Percentiles rank a stretch among this genome's conserved stretches.
Evolutionary conservation across 2,888 invertebrate genomes (phyloP).

Genomic region (Zygothrica quintamaculata): DNA sequence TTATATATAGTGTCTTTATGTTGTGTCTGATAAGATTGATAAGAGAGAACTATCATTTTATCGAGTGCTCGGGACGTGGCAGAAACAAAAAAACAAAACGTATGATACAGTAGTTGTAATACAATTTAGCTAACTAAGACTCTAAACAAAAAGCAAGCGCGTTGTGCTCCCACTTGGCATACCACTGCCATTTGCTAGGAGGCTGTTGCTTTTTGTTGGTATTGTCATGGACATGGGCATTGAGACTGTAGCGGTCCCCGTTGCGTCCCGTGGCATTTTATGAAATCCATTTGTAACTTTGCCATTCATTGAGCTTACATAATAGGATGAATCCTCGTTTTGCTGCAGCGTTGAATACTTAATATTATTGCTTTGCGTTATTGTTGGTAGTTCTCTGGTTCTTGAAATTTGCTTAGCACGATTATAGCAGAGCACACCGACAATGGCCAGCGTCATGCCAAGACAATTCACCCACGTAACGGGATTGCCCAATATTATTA

Average conservation of each 20-base stretch:
- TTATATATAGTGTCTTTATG: too few relatives aligned
- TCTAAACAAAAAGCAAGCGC: conserved; percentile 83
- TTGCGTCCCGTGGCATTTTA: conserved; percentile 40
- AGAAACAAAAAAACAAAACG: conserved; percentile 1
- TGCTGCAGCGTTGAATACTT: conserved; percentile 81
- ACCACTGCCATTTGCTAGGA: conserved; percentile 79
- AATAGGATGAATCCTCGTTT: conserved; percentile 76
- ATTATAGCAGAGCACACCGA: conserved; percentile 96
- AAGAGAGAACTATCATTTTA: not conserved
- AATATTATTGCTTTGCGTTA: conserved; percentile 83
- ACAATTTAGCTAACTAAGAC: conserved; percentile 63
- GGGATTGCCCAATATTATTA: conserved; percentile 95
- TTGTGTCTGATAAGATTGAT: not conserved
- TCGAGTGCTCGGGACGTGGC: conserved; percentile 2
- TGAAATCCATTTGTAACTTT: conserved; percentile 55
- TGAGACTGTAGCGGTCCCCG: conserved; percentile 41
- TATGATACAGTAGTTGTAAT: conserved; percentile 16
- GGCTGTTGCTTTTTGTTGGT: conserved; percentile 62
- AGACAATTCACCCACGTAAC: conserved; percentile 93
- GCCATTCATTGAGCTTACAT: conserved; percentile 65
- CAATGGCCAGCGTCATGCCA: conserved; percentile 95
- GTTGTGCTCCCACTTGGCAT: conserved; percentile 78
- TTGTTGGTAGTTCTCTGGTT: conserved; percentile 85
- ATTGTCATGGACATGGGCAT: conserved; percentile 34
- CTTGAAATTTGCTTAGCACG: conserved; percentile 91